These are phyloP conservation scores for Drosophila paranaensis DNA, from an alignment of 2,888 invertebrate genomes.

Conservation along the genomic window DNA sequence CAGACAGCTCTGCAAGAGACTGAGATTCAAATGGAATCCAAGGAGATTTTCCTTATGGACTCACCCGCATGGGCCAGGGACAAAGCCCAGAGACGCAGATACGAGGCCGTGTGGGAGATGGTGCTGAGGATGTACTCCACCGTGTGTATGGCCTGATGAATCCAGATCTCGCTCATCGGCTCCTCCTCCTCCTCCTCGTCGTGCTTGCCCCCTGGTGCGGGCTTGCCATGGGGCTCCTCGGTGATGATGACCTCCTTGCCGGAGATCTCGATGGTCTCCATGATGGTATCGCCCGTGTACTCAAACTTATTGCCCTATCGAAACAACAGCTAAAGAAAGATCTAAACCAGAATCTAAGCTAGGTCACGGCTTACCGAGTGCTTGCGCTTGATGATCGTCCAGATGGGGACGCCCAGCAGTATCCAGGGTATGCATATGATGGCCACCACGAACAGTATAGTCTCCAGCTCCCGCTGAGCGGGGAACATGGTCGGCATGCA, in stretches of 20 bases:
- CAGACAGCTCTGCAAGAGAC: constrained; percentile 88
- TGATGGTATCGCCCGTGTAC: constrained; percentile 48
- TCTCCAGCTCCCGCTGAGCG: constrained; percentile 90
- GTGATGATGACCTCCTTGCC: constrained; percentile 70
- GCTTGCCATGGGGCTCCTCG: constrained; percentile 84
- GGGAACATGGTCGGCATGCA: constrained; percentile 89
- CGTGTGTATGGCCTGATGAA: constrained; percentile 97
- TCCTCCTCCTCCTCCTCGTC: constrained; percentile 86
- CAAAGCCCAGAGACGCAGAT: constrained; percentile 97
- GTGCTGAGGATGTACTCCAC: constrained; percentile 98
- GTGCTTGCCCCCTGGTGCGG: constrained; percentile 68
- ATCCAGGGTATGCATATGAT: constrained; percentile 96
- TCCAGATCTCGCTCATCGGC: constrained; percentile 94
- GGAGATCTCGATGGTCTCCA: constrained; percentile 72
- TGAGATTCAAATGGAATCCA: background rate
- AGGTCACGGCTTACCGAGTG: constrained; percentile 36
- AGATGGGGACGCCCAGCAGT: constrained; percentile 94
- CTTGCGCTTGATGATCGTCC: constrained; percentile 87
- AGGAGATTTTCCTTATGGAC: constrained; percentile 68
- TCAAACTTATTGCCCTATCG: constrained; percentile 36
- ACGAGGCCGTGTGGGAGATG: constrained; percentile 98
- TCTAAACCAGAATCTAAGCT: no score
- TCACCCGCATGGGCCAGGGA: constrained; percentile 97
- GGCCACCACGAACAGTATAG: constrained; percentile 90
- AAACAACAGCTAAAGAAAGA: no score